Base-by-base conservation (phyloP, 2,888 invertebrate species). In the Nomada ruficornis region DNA sequence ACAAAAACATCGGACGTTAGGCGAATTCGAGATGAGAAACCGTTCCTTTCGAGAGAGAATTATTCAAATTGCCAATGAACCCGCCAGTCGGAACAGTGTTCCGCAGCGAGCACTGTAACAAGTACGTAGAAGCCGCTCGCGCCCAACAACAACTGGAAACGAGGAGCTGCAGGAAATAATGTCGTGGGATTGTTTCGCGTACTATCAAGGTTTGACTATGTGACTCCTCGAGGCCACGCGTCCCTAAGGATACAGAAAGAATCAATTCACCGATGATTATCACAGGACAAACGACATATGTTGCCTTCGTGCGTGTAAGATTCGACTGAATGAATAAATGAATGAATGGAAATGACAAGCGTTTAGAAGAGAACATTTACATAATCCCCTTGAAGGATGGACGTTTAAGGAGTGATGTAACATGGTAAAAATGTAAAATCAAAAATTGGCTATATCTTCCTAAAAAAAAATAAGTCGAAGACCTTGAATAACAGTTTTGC, bases 111-210 rank as follows among this genome's bases (percentile, higher is more conserved):
- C 80, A 77, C 86, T 84, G 80, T 88, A 88, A 85, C 88, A 82
- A 86, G 85, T 85, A 87, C 84, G 82, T 76, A 69, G 77, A 77
- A 64, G 77, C 36, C 60, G 69, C 70, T 80, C 77, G 77, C 65
- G 75, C 70, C 65, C 68, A 70, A 62, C 71, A 86, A 86, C 85
- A 77, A 85, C 85, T 81, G 83, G 80, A 63, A 78, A 78, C 70
- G 44, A 67, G 69, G 44, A 79, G 80, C 80, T 79, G 86, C 86
- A 82, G 87, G 84, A 87, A 90, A 89, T 87, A 89, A 89, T 87
- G 88, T 91, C 91, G 90, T 90, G 91, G 88, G 91, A 91, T 86
- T 85, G 87, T 85, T 83, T 81, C 80, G 75, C 67, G 88, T 85
- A 83, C 86, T 89, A 90, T 89, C 85, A 84, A 89, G 86, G 84